phyloP scores from a whole-genome alignment of 2,888 invertebrate species.

The Lordiphosa fenestrarum region DNA sequence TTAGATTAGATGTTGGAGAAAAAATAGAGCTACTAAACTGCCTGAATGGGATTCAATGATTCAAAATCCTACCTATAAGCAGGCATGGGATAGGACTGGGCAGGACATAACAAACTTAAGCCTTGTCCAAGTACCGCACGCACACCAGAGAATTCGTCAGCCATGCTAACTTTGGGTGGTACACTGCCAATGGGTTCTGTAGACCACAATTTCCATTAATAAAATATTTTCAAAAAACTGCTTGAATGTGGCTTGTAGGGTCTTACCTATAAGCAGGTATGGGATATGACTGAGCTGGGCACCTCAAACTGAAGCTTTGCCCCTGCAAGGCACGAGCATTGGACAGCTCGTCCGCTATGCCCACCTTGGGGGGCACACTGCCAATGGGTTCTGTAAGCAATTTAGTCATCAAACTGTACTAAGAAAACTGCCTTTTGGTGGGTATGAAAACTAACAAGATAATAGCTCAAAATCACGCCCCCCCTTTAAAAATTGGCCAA shows the following conservation, averaged over 20 bases:
- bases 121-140: constrained; percentile 74
- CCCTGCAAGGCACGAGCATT: constrained; percentile 47
- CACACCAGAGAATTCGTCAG: constrained; percentile 77
- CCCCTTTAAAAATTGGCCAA: constrained; percentile 40
- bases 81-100: constrained; percentile 88
- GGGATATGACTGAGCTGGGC: constrained; percentile 87
- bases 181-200: constrained; percentile 64
- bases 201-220: too few relatives aligned
- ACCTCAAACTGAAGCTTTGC: constrained; percentile 79
- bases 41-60: constrained; percentile 41
- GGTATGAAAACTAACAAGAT: constrained; percentile 28
- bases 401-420: constrained; percentile 1
- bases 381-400: constrained; percentile 81
- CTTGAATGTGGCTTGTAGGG: constrained; percentile 70
- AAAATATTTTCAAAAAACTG: constrained; percentile 21
- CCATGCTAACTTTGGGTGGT: constrained; percentile 84
- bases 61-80: constrained; percentile 84
- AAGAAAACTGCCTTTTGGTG: constrained; percentile 41
- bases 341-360: constrained; percentile 80
- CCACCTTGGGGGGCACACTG: constrained; percentile 84
- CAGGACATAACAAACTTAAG: constrained; percentile 86
- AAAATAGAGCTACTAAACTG: constrained; percentile 20
- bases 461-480: constrained; percentile 43
- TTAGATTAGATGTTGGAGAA: background rate
- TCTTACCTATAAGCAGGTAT: constrained; percentile 83